Base-by-base conservation (phyloP, 2,113 vertebrate genomes). In the Tyto alba region DNA sequence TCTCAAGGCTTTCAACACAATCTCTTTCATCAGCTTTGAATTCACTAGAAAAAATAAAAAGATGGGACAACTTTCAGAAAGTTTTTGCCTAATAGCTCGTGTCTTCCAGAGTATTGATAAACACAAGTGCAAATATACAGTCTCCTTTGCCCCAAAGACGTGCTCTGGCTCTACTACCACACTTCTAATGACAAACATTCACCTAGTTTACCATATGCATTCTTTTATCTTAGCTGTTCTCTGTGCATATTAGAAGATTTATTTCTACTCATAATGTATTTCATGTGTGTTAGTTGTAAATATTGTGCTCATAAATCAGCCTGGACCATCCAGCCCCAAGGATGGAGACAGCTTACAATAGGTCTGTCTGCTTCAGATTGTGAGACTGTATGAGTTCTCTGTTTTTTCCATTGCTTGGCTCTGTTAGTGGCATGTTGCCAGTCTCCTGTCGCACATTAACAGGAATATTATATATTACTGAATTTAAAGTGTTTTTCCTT, bases 241-340 rank as follows among this genome's bases (percentile, higher is more conserved):
- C 90, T 30, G 40, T 84, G 94, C 88, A 86, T 80, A 82, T 94
- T 89, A 63, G 89, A 81, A 97, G 88, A 95, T 94, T 95, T 95
- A 93, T 95, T 96, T 82, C 86, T 81, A 22, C 48, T 80, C 86
- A 8, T 96, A 96, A 95, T 94, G 88, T 56, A 50, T 96, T 95
- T 96, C 95, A 82, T 97, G 95, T 96, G 95, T 96, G 89, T 92
- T 95, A 87, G 89, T 81, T 93, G 93, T 95, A 95, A 97, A 96
- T 95, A 94, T 66, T 88, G 63, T 91, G 69, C 66, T 96, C 87
- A 19, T 96, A 94, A 97, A 97, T 96, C 89, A 95, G 84, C 85
- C 91, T 55, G 80, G 89, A 73, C 88, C 90, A 88, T 95, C 88
- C 89, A 88, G 63, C 78, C 89, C 76, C 36, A 22, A 89, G 85